A percentile compares a stretch with the other conserved stretches of the same genome.
phyloP scores from a whole-genome alignment of 2,888 invertebrate species.

The Microctonus aethiopoides region DNA sequence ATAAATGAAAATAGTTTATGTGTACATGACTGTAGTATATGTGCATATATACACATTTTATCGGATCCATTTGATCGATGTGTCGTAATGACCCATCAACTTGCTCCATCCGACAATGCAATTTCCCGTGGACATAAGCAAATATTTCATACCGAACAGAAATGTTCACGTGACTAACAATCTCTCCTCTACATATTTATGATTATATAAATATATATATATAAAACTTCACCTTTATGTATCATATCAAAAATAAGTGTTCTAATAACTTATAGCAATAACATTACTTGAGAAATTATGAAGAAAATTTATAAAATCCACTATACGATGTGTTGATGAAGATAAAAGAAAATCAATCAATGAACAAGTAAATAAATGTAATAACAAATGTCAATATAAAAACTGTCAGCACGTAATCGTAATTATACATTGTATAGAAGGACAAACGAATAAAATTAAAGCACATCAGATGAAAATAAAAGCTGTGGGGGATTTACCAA shows the following conservation, averaged over 20 bases:
- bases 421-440: too few species aligned
- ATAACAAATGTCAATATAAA: too few species aligned
- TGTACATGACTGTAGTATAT: not conserved
- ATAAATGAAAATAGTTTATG: not conserved
- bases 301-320: too few species aligned
- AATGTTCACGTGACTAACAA: constrained; percentile 12
- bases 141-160: not conserved
- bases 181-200: too few species aligned
- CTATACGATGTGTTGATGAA: too few species aligned
- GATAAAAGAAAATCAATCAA: too few species aligned
- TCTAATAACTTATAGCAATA: not conserved
- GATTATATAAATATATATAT: constrained; percentile 5
- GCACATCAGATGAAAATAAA: not conserved
- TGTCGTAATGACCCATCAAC: constrained; percentile 18
- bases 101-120: constrained; percentile 22
- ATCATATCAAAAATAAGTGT: not conserved
- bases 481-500: not conserved
- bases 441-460: not conserved
- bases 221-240: not conserved
- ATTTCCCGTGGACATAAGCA: constrained; percentile 20
- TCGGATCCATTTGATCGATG: constrained; percentile 19
- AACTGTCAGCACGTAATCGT: too few species aligned
- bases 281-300: too few species aligned
- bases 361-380: too few species aligned
- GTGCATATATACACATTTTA: not conserved